phyloP scores from a whole-genome alignment of 2,888 invertebrate species.

The Belgica antarctica region DNA sequence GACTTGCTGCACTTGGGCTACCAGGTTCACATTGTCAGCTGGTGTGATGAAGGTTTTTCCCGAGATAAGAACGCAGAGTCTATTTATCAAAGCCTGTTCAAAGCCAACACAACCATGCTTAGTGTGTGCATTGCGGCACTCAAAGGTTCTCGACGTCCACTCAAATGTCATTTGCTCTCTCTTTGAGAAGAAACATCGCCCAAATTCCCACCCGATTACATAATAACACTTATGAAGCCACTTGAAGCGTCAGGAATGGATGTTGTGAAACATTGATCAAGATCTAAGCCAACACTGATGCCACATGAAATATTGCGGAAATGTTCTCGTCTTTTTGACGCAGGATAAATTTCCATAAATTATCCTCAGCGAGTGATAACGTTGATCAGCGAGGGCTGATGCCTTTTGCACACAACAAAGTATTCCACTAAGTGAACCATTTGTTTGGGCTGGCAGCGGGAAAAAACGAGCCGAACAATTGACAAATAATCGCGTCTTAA shows the following conservation, averaged over 20 bases:
- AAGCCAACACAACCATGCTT: no score
- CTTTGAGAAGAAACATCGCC: neutral
- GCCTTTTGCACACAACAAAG: neutral
- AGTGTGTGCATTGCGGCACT: neutral
- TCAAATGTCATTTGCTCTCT: neutral
- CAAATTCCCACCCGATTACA: neutral
- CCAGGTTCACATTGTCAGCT: no score
- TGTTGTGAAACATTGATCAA: neutral
- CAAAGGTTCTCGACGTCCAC: no score
- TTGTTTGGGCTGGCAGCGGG: conserved; percentile 15
- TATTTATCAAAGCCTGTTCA: no score
- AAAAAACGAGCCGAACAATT: conserved; percentile 31
- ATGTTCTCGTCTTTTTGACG: no score
- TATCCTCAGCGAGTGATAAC: neutral
- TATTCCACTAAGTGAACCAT: conserved; percentile 39
- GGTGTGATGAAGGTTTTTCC: no score
- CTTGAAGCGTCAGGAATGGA: neutral
- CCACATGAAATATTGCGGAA: conserved; percentile 14
- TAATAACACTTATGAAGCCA: neutral
- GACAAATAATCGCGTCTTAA: conserved; percentile 34
- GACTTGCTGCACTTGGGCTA: neutral
- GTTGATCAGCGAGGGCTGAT: neutral
- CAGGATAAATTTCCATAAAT: neutral
- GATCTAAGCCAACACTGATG: neutral
- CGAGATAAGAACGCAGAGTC: no score